phyloP scores from a whole-genome alignment of 2,113 vertebrate species.

The Nycticorax nycticorax region DNA sequence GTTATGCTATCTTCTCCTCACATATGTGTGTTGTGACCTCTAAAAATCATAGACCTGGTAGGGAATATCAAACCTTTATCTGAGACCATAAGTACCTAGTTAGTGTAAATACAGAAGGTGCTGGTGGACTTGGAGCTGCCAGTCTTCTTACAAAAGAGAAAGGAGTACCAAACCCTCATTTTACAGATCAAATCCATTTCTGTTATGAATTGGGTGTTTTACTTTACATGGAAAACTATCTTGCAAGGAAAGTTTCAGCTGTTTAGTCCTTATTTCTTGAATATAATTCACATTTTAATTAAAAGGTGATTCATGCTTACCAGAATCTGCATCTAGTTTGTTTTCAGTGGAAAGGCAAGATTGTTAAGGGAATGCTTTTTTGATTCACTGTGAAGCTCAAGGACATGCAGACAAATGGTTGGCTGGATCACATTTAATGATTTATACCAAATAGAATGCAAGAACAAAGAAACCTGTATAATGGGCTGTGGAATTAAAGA shows the following conservation, averaged over 20 bases:
- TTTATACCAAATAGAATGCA: background rate
- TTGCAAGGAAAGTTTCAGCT: background rate
- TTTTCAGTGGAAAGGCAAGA: background rate
- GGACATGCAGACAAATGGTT: background rate
- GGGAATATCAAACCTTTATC: background rate
- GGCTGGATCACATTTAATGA: background rate
- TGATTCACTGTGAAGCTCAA: background rate
- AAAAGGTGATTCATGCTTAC: background rate
- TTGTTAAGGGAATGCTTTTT: background rate
- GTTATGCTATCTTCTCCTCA: background rate
- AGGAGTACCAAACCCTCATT: background rate
- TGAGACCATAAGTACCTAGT: background rate
- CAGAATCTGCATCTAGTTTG: background rate
- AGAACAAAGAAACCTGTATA: background rate
- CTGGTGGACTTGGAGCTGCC: background rate
- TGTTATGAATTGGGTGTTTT: background rate
- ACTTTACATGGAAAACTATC: background rate
- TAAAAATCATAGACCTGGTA: background rate
- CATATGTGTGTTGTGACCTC: background rate
- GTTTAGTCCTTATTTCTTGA: background rate
- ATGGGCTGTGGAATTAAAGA: slow-evolving; percentile 4
- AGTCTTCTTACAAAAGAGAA: background rate
- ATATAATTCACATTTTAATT: background rate
- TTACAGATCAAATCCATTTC: background rate
- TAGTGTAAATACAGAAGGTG: background rate